Conservation (phyloP, 2,113 vertebrate genomes). For the Theropithecus gelada region DNA sequence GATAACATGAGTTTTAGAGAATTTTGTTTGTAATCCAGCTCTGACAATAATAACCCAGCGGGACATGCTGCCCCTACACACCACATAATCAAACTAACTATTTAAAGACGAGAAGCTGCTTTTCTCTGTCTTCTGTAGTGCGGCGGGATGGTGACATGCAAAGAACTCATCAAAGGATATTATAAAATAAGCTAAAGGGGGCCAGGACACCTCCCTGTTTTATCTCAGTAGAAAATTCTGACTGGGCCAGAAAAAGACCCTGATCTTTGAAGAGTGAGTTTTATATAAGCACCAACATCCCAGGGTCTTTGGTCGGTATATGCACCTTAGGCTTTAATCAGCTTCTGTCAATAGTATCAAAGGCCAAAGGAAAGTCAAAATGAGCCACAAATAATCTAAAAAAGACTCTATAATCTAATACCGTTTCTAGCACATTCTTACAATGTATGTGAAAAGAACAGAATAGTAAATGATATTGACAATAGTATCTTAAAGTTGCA, state of each 20-base stretch:
- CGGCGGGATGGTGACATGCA: background rate
- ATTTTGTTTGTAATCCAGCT: background rate
- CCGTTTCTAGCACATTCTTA: slow-evolving; percentile 12
- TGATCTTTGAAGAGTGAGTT: background rate
- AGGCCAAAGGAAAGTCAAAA: background rate
- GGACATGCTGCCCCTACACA: fast-evolving
- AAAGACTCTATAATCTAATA: background rate
- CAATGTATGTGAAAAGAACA: background rate
- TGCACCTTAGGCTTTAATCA: background rate
- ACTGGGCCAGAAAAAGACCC: background rate
- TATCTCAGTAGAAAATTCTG: background rate
- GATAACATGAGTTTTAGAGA: background rate
- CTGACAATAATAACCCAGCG: background rate
- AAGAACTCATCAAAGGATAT: background rate
- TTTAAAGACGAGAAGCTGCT: background rate
- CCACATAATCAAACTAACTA: background rate
- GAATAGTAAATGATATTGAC: background rate
- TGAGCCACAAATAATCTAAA: background rate
- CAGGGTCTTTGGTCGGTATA: background rate
- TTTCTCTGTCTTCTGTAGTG: background rate
- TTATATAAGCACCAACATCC: background rate
- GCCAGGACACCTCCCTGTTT: background rate
- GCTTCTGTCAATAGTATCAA: background rate
- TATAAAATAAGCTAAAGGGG: background rate
- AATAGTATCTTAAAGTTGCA: background rate